Percentiles rank a stretch among this genome's conserved stretches.
Evolutionary conservation across 2,888 invertebrate species (phyloP).

Genomic region (Tipula confusa): DNA sequence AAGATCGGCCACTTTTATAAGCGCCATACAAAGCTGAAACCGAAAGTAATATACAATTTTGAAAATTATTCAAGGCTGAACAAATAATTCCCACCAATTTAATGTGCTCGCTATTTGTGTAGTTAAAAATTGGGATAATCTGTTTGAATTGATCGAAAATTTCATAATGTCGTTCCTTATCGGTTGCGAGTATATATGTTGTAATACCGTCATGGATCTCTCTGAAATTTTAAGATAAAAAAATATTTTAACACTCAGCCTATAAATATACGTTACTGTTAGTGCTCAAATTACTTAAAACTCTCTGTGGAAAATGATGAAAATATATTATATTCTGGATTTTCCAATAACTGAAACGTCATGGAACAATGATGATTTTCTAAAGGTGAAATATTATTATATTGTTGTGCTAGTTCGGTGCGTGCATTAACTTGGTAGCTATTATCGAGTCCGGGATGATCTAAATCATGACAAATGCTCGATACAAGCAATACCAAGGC

Average conservation of each 20-base stretch:
- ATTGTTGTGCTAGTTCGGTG: conserved; percentile 71
- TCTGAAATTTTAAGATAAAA: conserved; percentile 46
- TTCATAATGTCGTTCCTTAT: conserved; percentile 76
- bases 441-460: conserved; percentile 73
- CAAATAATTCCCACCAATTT: conserved; percentile 58
- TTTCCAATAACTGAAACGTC: conserved; percentile 72
- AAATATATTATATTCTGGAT: conserved; percentile 76
- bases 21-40: conserved; percentile 65
- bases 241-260: too few species aligned
- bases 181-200: conserved; percentile 69
- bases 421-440: conserved; percentile 79
- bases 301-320: conserved; percentile 60
- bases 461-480: conserved; percentile 75
- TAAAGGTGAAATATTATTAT: conserved; percentile 80
- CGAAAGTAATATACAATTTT: neutral
- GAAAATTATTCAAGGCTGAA: neutral
- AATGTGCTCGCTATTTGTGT: conserved; percentile 62
- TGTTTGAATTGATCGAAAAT: conserved; percentile 69
- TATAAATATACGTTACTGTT: too few species aligned
- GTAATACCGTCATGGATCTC: conserved; percentile 74
- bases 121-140: conserved; percentile 61
- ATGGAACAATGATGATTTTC: conserved; percentile 85
- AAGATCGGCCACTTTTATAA: conserved; percentile 80
- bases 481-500: conserved; percentile 71
- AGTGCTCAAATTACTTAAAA: conserved; percentile 54